Conservation (phyloP, 2,797 vertebrate species). For the Nannoperca australis region DNA sequence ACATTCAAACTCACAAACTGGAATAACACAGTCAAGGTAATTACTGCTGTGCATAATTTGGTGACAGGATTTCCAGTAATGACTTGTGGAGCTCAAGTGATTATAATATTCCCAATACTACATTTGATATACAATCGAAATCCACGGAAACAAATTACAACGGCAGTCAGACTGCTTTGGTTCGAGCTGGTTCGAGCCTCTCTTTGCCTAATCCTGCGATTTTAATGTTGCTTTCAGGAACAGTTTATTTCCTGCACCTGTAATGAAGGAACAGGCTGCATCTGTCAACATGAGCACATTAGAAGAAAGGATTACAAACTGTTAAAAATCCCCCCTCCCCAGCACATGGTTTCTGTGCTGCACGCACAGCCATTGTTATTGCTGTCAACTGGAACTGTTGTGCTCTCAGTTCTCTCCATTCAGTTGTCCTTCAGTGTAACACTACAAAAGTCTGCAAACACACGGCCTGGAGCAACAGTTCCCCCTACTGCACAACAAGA, state of each 20-base stretch:
- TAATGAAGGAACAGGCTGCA: slow-evolving; percentile 56
- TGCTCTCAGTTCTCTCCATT: slow-evolving; percentile 60
- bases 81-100: slow-evolving; percentile 56
- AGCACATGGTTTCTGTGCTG: slow-evolving; percentile 67
- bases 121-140: slow-evolving; percentile 55
- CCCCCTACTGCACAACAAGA: slow-evolving; percentile 78
- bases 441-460: neutral
- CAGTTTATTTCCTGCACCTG: slow-evolving; percentile 58
- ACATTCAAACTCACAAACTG: slow-evolving; percentile 62
- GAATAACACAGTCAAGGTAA: slow-evolving; percentile 62
- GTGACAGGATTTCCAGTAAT: slow-evolving; percentile 70
- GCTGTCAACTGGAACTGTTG: slow-evolving; percentile 68
- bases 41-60: slow-evolving; percentile 67
- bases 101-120: slow-evolving; percentile 61
- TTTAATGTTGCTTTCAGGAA: slow-evolving; percentile 38
- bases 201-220: slow-evolving; percentile 21
- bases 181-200: slow-evolving; percentile 6
- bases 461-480: slow-evolving; percentile 78
- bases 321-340: slow-evolving; percentile 49
- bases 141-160: slow-evolving; percentile 57
- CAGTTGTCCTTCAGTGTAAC: slow-evolving; percentile 48
- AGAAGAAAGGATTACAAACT: slow-evolving; percentile 57
- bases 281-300: slow-evolving; percentile 56
- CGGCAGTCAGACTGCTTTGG: slow-evolving; percentile 24
- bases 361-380: slow-evolving; percentile 73